A percentile compares a stretch with the other conserved stretches of the same genome.
Conservation (phyloP, 2,888 invertebrate species). For the Tiphia femorata region DNA sequence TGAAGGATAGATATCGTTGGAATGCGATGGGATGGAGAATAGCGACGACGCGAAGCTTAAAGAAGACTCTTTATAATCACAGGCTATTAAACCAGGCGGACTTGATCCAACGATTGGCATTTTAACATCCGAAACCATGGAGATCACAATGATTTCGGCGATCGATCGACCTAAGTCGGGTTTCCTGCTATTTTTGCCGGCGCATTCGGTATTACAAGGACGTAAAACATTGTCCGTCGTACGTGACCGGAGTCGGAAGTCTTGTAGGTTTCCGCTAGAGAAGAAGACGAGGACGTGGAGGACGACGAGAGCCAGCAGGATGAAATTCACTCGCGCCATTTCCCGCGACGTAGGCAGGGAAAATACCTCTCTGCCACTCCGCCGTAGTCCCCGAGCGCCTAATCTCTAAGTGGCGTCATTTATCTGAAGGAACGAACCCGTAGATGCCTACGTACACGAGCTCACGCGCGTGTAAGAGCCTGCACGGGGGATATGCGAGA, state of each 20-base stretch:
- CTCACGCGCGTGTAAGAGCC: not conserved
- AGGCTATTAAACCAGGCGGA: not conserved
- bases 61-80: not conserved
- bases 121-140: no score
- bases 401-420: constrained; percentile 60
- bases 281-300: not conserved
- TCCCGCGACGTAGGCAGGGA: constrained; percentile 42
- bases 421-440: constrained; percentile 49
- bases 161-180: no score
- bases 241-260: constrained; percentile 14
- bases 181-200: constrained; percentile 10
- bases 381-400: constrained; percentile 49
- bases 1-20: no score
- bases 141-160: no score
- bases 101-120: no score
- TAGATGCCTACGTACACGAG: constrained; percentile 26
- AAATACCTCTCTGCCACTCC: constrained; percentile 45
- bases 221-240: not conserved
- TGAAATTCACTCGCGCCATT: constrained; percentile 36
- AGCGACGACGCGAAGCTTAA: not conserved
- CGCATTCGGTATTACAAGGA: constrained; percentile 1
- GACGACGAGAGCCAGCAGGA: constrained; percentile 19
- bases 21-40: no score
- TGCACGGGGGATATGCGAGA: constrained; percentile 29
- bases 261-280: constrained; percentile 5